Base-by-base conservation (phyloP, 2,888 invertebrate species). In the Stenichneumon culpator region DNA sequence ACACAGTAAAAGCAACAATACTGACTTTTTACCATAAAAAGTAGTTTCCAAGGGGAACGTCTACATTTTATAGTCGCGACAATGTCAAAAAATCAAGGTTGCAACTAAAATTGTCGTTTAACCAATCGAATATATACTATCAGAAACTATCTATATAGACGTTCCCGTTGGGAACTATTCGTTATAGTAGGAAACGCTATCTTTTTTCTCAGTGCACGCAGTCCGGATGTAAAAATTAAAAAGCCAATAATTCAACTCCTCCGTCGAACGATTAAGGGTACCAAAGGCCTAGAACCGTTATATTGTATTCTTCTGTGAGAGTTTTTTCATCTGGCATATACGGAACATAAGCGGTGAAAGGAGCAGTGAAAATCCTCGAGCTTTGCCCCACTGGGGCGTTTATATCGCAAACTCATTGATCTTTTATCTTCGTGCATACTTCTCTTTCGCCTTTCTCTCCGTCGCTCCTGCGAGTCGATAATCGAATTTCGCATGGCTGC, bases 401-500 rank as follows among this genome's bases (percentile, higher is more conserved):
- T 54, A 68, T 44, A 72, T 73, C 32, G 57, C 39, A 67, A 81
- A 73, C 68, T 81, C 68, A 54, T 72, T 75, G 77, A 79, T 52
- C 25, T 67, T 69, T 68, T 74, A 54, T 50, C 73, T 73, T 68
- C 36, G 67, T 74, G 32, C 28, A 54, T 39, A 52, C 65, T 52
- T 47, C 74, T 69, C 79, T 77, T 79, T 52, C 16, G 7, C 73
- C 63, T 83, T 81, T 73, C 70, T 77, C 65, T 68, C 32, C 50
- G 52, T 60, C 11, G 32, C 65, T 50, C 54, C 14, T 14, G 44
- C 36, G 69, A 78, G 47, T 82, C 81, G 78, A 81, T 84, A 84
- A 81, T 81, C 80, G 80, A 81, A 84, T 84, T 84, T 81, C 73
- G 68, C 73, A 63, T 65, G 68, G 81, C 60, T 73, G 57, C 77